phyloP scores from a whole-genome alignment of 2,797 vertebrate genomes.

The Sebastes iracundus region DNA sequence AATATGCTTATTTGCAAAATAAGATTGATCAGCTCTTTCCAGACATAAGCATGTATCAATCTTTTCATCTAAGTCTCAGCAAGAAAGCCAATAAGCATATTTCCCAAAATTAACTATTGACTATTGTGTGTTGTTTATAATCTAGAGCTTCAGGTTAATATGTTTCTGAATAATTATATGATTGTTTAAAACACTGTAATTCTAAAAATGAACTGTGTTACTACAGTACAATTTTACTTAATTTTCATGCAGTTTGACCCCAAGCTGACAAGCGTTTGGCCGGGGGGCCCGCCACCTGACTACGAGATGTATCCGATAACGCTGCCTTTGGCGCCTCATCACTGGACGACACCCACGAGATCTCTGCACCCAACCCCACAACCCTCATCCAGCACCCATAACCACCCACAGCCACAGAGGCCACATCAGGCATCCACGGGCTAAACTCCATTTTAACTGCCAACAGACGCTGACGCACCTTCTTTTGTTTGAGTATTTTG shows the following conservation, averaged over 20 bases:
- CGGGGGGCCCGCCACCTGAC: conserved; percentile 17
- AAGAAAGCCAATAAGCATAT: neutral
- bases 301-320: conserved; percentile 54
- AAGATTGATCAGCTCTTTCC: neutral
- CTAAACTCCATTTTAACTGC: neutral
- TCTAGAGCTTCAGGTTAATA: neutral
- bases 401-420: neutral
- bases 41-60: neutral
- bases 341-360: conserved; percentile 5
- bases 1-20: neutral
- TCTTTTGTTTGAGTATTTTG: neutral
- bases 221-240: neutral
- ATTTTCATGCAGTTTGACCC: conserved; percentile 69
- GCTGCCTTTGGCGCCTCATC: conserved; percentile 35
- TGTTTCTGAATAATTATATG: neutral
- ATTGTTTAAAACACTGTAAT: neutral
- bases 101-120: neutral
- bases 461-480: neutral
- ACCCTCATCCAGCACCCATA: neutral
- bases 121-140: neutral
- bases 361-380: neutral
- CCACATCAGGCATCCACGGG: neutral
- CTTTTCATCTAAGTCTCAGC: neutral
- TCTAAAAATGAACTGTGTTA: neutral
- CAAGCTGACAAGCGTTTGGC: conserved; percentile 16